Evolutionary conservation across 37 sponge, comb jelly and placozoan genomes (phyloP).

Genomic region (Sycon ciliatum): DNA sequence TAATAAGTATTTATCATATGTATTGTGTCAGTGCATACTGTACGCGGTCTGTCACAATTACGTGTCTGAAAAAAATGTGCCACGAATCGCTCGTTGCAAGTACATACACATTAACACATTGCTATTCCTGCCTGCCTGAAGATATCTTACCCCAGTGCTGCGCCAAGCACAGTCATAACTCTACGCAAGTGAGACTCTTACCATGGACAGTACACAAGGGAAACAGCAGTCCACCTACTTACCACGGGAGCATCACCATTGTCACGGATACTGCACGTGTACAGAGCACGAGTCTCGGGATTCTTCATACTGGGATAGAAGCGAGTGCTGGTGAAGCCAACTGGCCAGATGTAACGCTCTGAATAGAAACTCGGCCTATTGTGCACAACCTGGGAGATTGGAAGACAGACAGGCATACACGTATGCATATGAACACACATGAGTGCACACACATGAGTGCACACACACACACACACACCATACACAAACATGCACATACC

Average conservation of each 20-base stretch:
- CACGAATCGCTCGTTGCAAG: too few relatives aligned
- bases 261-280: constrained; percentile 66
- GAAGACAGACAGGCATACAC: background rate
- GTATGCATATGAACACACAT: background rate
- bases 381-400: constrained; percentile 34
- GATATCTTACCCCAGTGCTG: background rate
- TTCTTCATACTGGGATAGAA: constrained; percentile 60
- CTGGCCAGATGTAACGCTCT: constrained; percentile 72
- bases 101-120: too few relatives aligned
- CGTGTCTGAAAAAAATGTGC: too few relatives aligned
- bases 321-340: constrained; percentile 59
- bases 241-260: constrained; percentile 66
- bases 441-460: background rate
- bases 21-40: too few relatives aligned
- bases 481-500: too few relatives aligned
- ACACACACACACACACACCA: too few relatives aligned
- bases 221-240: too few relatives aligned
- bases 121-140: too few relatives aligned
- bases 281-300: constrained; percentile 41
- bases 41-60: too few relatives aligned
- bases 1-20: too few relatives aligned
- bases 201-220: too few relatives aligned
- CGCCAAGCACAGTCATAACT: background rate
- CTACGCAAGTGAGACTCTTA: too few relatives aligned
- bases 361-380: constrained; percentile 65